Base-by-base conservation (phyloP, 1,140 invertebrate genomes). In the Triops cancriformis region DNA sequence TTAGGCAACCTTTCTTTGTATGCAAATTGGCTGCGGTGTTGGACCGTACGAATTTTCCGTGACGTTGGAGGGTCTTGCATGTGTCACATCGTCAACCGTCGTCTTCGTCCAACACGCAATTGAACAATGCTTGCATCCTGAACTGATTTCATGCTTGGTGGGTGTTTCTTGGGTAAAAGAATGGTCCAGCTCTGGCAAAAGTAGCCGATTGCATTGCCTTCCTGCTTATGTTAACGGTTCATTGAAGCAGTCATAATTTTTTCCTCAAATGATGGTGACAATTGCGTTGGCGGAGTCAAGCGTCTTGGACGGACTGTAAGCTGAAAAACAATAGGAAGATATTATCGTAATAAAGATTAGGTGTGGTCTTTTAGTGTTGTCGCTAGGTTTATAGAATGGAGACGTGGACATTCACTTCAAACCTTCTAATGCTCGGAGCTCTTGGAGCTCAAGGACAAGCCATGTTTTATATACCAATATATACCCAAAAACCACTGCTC, bases 391-490 rank as follows among this genome's bases (percentile, higher is more conserved):
- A 12, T 18, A n/a, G 14, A 9, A 64, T n/a, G 23, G 18, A n/a
- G 23, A 64, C 51, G 51, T 64, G 51, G 51, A 64, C 51, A 9
- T 64, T 64, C 51, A 64, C 51, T 64, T 23, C 23, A 64, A n/a
- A 64, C 23, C 51, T n/a, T n/a, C 5, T 23, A 64, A 9, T 64
- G 51, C 51, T 64, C 51, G 18, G 18, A 64, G 51, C 51, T 23
- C 23, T 64, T n/a, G 23, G 7, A 64, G 23, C 23, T 9, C 51
- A 18, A 64, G 23, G 51, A 23, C 14, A 18, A 64, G 14, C 6
- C 51, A 23, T n/a, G 51, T 64, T 64, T 64, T 64, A 64, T 64
- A n/a, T 23, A 64, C 51, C 51, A 64, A 64, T 64, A 64, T 64
- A 64, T 64, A 64, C 51, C 51, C 51, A 64, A 64, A 64, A 64